A percentile compares a stretch with the other conserved stretches of the same genome.
Conservation (phyloP, 2,797 vertebrate genomes). For the Tauraco hartlaubi region DNA sequence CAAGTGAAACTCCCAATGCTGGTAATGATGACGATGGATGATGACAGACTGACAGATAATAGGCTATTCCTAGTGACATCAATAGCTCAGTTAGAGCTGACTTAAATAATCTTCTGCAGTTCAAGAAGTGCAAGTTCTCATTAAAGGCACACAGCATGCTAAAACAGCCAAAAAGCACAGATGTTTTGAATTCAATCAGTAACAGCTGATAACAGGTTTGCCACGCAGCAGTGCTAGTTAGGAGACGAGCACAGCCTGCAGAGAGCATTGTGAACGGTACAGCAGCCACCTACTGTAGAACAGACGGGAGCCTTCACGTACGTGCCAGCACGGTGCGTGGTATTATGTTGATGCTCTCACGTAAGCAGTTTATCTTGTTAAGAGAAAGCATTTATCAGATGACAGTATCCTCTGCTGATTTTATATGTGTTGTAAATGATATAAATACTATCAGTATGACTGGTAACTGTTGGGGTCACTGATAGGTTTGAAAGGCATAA, state of each 20-base stretch:
- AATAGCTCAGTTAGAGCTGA: not conserved
- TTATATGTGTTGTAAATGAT: not conserved
- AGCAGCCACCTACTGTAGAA: not conserved
- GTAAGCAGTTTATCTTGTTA: not conserved
- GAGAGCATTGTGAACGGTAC: accelerated
- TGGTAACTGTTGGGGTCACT: not conserved
- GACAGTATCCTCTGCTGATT: not conserved
- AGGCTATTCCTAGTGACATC: not conserved
- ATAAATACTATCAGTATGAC: not conserved
- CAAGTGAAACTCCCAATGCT: not conserved
- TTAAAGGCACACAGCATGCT: not conserved
- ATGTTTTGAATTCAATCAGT: not conserved
- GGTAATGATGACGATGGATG: not conserved
- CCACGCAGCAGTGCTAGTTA: not conserved
- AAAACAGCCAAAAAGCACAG: not conserved
- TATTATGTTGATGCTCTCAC: not conserved
- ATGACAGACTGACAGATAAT: not conserved
- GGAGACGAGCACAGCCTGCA: not conserved
- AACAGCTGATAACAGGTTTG: not conserved
- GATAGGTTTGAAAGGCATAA: not conserved
- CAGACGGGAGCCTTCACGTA: not conserved
- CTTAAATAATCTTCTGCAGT: not conserved
- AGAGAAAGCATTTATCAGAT: not conserved
- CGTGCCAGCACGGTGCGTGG: accelerated
- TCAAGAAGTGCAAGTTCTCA: not conserved